A percentile compares a stretch with the other conserved stretches of the same genome.
These are phyloP conservation scores for Zenarchopterus dispar DNA, from an alignment of 2,797 vertebrate species.

Conservation along the genomic window DNA sequence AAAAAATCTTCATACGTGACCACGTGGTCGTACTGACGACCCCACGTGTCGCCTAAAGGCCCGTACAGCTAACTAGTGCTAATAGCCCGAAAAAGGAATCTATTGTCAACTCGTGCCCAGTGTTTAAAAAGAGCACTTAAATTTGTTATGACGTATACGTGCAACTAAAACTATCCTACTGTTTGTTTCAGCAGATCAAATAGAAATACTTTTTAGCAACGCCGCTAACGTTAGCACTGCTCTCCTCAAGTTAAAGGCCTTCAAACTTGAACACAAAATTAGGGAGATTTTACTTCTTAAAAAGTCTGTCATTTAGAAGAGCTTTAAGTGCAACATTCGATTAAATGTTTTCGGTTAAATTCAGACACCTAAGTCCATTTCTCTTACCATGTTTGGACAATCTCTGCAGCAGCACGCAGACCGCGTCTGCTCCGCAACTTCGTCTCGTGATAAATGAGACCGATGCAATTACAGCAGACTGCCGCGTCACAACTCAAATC, in stretches of 20 bases:
- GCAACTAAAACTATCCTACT: too few species aligned
- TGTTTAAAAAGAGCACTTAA: too few species aligned
- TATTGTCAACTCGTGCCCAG: too few species aligned
- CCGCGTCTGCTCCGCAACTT: constrained; percentile 19
- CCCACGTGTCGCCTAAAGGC: constrained; percentile 68
- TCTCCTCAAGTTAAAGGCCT: constrained; percentile 22
- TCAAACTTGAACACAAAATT: neutral
- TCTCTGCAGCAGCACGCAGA: constrained; percentile 23
- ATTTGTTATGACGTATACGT: too few species aligned
- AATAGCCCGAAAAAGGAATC: constrained; percentile 3
- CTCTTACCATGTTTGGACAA: constrained; percentile 63
- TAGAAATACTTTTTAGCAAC: too few species aligned
- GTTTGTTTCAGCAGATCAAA: too few species aligned
- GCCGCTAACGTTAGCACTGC: constrained; percentile 17
- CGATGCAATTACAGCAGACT: constrained; percentile 5
- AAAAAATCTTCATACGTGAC: neutral
- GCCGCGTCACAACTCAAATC: neutral
- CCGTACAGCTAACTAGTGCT: constrained; percentile 33
- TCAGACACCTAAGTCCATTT: accelerated
- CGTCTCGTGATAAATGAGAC: constrained; percentile 7
- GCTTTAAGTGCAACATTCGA: accelerated
- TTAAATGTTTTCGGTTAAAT: accelerated
- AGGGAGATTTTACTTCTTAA: accelerated
- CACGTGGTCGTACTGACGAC: constrained; percentile 12
- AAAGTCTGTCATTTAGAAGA: accelerated